Conservation (phyloP, 2,113 vertebrate species). For the Anolis sagrei region DNA sequence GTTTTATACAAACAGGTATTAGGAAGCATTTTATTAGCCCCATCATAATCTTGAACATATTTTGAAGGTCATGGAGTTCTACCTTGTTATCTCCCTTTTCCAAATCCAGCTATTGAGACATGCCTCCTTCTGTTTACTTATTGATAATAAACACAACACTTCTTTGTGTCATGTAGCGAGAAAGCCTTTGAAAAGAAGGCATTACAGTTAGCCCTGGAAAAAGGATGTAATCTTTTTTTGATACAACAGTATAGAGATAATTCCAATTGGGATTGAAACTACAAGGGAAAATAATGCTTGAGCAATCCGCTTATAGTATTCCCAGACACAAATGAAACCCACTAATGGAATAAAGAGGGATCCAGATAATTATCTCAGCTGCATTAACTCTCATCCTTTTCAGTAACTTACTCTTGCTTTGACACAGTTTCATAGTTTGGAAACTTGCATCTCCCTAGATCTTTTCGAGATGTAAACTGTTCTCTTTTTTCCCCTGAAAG, state of each 20-base stretch:
- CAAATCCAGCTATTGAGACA: neutral
- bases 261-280: constrained; percentile 70
- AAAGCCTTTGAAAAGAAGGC: constrained; percentile 56
- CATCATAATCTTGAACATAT: constrained; percentile 14
- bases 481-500: constrained; percentile 33
- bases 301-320: constrained; percentile 76
- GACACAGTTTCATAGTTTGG: constrained; percentile 49
- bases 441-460: constrained; percentile 50
- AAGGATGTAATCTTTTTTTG: constrained; percentile 70
- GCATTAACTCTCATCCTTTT: constrained; percentile 64
- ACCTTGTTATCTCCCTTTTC: no score
- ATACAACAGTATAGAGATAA: constrained; percentile 67
- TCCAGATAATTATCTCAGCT: constrained; percentile 78
- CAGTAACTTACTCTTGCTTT: constrained; percentile 54
- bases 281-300: constrained; percentile 74
- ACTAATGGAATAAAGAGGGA: constrained; percentile 79
- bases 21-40: constrained; percentile 6
- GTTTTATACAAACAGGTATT: constrained; percentile 23
- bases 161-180: constrained; percentile 30
- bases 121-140: neutral
- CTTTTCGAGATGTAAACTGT: constrained; percentile 42
- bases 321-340: constrained; percentile 75
- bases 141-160: constrained; percentile 13
- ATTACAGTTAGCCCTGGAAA: constrained; percentile 51
- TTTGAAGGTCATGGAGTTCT: neutral